phyloP scores from a whole-genome alignment of 92 coral and sea anemone species.

The Desmophyllum pertusum region DNA sequence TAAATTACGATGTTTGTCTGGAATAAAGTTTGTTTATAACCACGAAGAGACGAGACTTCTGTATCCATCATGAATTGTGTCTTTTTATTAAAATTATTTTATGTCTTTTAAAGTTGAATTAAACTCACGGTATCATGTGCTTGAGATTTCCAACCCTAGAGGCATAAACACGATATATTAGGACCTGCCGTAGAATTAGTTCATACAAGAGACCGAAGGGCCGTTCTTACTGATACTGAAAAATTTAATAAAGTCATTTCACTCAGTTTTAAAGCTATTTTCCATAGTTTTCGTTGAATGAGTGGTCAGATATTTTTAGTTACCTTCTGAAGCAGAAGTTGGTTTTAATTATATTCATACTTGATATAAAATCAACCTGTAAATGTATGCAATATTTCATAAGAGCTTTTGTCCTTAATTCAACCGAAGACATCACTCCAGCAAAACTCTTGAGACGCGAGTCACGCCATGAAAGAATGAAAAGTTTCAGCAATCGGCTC shows the following conservation, averaged over 20 bases:
- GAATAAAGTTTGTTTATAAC: neutral
- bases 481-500: neutral
- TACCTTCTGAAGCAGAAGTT: neutral
- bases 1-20: conserved; percentile 25
- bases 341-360: neutral
- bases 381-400: conserved; percentile 8
- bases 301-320: neutral
- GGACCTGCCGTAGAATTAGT: neutral
- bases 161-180: neutral
- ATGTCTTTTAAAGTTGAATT: neutral
- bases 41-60: neutral
- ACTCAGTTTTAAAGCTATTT: neutral
- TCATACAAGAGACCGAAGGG: neutral
- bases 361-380: neutral
- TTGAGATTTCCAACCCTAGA: neutral
- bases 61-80: no score
- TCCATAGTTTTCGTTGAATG: neutral
- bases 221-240: neutral
- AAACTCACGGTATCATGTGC: neutral
- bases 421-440: neutral
- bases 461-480: neutral
- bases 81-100: no score
- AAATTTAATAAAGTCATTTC: neutral
- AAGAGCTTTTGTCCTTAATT: neutral
- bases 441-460: neutral